These are phyloP conservation scores for Gnathonemus longibarbis DNA, from an alignment of 2,113 vertebrate species.

Conservation along the genomic window DNA sequence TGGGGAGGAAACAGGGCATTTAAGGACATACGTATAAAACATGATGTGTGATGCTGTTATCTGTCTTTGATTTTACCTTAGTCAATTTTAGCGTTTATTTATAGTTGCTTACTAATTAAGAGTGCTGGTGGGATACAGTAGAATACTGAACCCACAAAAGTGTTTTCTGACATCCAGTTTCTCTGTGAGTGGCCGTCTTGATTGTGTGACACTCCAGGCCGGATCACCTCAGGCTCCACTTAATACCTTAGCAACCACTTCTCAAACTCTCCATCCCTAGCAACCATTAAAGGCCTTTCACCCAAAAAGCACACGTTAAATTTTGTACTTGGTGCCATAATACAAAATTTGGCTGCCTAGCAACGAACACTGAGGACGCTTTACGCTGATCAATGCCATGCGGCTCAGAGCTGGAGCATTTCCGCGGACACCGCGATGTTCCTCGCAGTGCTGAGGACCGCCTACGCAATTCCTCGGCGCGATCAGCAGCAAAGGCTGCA, in stretches of 20 bases:
- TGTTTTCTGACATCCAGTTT: not conserved
- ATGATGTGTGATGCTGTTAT: not conserved
- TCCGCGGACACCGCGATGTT: not conserved
- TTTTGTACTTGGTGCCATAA: not conserved
- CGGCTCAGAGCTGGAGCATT: not conserved
- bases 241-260: slow-evolving; percentile 14
- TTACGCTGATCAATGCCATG: not conserved
- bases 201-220: not conserved
- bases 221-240: not conserved
- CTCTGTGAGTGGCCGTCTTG: not conserved
- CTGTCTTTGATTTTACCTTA: not conserved
- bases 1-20: not conserved
- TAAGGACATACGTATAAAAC: not conserved
- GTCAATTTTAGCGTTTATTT: not conserved
- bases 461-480: not conserved
- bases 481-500: not conserved
- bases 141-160: not conserved
- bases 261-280: slow-evolving; percentile 5
- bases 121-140: not conserved
- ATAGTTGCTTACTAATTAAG: not conserved
- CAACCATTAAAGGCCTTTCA: not conserved
- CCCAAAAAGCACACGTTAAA: not conserved
- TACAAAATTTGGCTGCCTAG: slow-evolving; percentile 5
- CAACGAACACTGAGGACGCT: not conserved
- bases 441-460: not conserved